Base-by-base conservation (phyloP, 2,797 vertebrate genomes). In the Botia almorhae region DNA sequence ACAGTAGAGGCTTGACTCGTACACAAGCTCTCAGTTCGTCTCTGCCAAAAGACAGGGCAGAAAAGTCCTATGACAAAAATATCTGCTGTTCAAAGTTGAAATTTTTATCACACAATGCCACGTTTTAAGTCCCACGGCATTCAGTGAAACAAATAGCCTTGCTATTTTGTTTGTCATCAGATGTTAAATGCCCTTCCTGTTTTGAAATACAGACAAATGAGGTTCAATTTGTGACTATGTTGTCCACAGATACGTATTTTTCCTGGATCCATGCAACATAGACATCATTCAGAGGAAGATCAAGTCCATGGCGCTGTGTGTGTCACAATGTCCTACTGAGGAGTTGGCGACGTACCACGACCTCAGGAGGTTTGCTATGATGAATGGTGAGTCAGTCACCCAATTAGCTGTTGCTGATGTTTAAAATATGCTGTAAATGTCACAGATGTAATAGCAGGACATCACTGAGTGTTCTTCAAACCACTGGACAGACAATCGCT, bases 261-360 rank as follows among this genome's bases (percentile, higher is more conserved):
- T 99, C 90, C 89, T 99, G 94, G 97, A 99, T 87, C 97, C 97
- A 4, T 99, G 98, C 88, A 97, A 98, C 87, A 93, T 99, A 81
- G 97, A 99, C 91, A 90, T 98, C n/a, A 93, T 96, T 68, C 93
- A 96, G 86, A 93, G 95, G 92, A 98, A 93, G 87, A 98, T 99
- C 85, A 96, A 93, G 65, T 99, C 98, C 33, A 80, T 96, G 92
- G 97, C 98, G 4, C 91, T 99, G 74, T 99, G 98, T 78, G 98
- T 99, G 60, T 93, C 97, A 12, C 91, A 94, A 84, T 99, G 98
- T 86, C 98, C 98, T 29, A 85, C 87, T 0, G 93, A 94, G 81
- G 95, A 97, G 82, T 86, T 99, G 76, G 93, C 93, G 89, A 96
- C 95, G 50, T 91, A 98, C 87, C 90, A 91, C 79, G 97, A 99